These are phyloP conservation scores for Hirundichthys speculiger DNA, from an alignment of 2,113 vertebrate genomes.

Conservation along the genomic window DNA sequence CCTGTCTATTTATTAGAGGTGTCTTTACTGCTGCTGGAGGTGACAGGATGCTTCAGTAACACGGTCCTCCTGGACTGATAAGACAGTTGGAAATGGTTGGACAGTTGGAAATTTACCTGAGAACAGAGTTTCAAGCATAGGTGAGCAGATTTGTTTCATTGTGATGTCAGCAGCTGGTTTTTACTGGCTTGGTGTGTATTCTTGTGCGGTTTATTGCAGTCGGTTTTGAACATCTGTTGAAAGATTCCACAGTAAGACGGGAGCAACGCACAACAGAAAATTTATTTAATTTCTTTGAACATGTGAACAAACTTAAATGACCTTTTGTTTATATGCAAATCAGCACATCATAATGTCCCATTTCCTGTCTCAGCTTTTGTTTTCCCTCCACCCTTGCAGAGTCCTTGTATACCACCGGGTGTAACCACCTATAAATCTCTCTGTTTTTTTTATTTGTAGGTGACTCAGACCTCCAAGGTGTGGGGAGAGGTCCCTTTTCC, in stretches of 20 bases:
- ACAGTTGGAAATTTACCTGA: background rate
- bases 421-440: slow-evolving; percentile 61
- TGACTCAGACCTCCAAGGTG: slow-evolving; percentile 80
- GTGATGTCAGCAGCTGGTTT: slow-evolving; percentile 27
- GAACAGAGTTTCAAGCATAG: slow-evolving; percentile 26
- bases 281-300: background rate
- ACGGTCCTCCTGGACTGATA: too few relatives aligned
- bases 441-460: slow-evolving; percentile 70
- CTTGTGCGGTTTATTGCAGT: slow-evolving; percentile 25
- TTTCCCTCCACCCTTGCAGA: slow-evolving; percentile 52
- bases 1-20: too few relatives aligned
- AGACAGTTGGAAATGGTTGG: too few relatives aligned
- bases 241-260: background rate
- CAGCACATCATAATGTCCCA: slow-evolving; percentile 52
- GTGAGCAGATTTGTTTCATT: slow-evolving; percentile 57
- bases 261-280: background rate
- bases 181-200: slow-evolving; percentile 15
- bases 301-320: background rate
- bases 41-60: too few relatives aligned
- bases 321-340: slow-evolving; percentile 36
- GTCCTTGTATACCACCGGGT: slow-evolving; percentile 40
- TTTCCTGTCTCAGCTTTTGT: slow-evolving; percentile 58
- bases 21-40: slow-evolving; percentile 16
- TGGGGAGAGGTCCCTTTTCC: slow-evolving; percentile 81
- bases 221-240: slow-evolving; percentile 28